Base-by-base conservation (phyloP, 2,797 vertebrate species). In the Danio kyathit region DNA sequence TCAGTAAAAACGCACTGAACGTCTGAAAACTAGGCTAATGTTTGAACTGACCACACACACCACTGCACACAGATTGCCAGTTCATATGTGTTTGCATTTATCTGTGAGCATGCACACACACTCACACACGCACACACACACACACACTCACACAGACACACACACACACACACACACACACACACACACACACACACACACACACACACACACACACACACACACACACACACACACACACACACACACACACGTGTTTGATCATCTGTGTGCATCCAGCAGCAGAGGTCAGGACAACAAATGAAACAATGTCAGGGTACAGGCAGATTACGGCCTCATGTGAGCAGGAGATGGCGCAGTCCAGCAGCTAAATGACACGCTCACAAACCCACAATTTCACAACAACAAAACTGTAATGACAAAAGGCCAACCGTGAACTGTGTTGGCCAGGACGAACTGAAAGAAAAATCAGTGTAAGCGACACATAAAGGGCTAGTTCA, bases 1-100 rank as follows among this genome's bases (percentile, higher is more conserved):
- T 86, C 63, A 48, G 83, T 87, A 88, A 89, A 84, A 90, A 86
- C 78, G 82, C 83, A 89, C 83, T 82, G 82, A 83, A 89, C 77
- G 81, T 52, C 80, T 87, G 79, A 72, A 85, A 92, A 91, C 85
- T 91, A 89, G 91, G 91, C 85, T 92, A 94, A 92, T 88, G 91
- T 81, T 86, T 89, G 88, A 91, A 89, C 90, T 80, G 56, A 80
- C 76, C 29, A 29, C 54, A 84, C 79, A 83, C 54, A 88, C 17
- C 8, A 65, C 69, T 67, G 78, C 80, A 86, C 76, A 76, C 61
- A 65, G 7, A 43, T 40, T 48, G 70, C 57, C 40, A 38, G 40
- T 21, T 44, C 16, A 40, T 51, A 60, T 70, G 83, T 59, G 38
- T 59, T 70, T 49, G 59, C 3, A 2, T 43, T 48, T 16, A 46